These are phyloP conservation scores for Bothrops alternatus DNA, from an alignment of 2,797 vertebrate species.

Conservation along the genomic window DNA sequence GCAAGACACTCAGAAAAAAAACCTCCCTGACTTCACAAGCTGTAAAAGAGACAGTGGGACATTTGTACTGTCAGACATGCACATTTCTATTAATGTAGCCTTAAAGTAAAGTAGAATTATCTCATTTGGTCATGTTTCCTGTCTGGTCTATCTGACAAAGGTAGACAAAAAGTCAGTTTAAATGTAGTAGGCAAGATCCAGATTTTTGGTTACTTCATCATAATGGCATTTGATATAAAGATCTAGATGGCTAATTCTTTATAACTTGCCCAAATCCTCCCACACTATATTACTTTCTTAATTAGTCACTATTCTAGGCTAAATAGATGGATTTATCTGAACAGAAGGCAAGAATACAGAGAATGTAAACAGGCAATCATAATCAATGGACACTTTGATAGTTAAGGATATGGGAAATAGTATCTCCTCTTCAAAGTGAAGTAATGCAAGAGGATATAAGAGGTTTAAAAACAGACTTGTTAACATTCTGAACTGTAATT, in stretches of 20 bases:
- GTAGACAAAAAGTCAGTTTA: neutral
- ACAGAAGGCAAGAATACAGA: neutral
- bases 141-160: neutral
- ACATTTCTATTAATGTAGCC: neutral
- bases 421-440: neutral
- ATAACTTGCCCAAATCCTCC: neutral
- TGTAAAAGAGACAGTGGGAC: neutral
- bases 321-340: neutral
- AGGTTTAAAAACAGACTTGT: neutral
- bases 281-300: neutral
- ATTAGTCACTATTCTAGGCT: neutral
- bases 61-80: neutral
- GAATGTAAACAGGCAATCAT: neutral
- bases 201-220: neutral
- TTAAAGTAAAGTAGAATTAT: neutral
- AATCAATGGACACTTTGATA: neutral
- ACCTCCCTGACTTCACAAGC: neutral
- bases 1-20: too few relatives aligned
- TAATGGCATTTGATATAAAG: neutral
- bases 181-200: neutral
- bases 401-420: neutral
- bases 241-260: neutral
- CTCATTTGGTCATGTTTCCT: neutral
- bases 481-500: neutral
- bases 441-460: neutral